These are phyloP conservation scores for Microvelia longipes DNA, from an alignment of 1,140 invertebrate genomes.

Conservation along the genomic window DNA sequence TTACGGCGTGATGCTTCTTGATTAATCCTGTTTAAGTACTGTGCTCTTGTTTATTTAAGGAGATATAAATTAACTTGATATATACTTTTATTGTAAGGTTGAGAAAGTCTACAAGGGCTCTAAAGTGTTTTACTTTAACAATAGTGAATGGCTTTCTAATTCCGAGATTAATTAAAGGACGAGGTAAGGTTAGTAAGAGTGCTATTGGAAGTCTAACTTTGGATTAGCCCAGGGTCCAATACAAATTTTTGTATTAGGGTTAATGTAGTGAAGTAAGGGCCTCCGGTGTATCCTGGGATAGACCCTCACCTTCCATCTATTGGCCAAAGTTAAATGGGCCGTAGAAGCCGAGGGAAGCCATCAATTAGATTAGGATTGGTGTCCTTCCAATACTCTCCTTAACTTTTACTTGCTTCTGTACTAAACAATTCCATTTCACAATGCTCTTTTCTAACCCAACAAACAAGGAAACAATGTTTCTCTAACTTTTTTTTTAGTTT, in stretches of 20 bases:
- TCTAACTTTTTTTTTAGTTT: neutral
- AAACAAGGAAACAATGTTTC: neutral
- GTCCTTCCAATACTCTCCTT: neutral
- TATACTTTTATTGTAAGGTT: no score
- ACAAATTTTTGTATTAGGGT: neutral
- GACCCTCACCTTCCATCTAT: neutral
- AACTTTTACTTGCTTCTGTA: neutral
- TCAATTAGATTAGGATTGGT: neutral
- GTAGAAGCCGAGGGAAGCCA: neutral
- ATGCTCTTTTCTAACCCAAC: neutral
- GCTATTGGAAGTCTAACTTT: neutral
- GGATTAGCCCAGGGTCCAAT: neutral
- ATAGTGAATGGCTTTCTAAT: neutral
- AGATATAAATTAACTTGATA: no score
- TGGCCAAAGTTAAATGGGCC: neutral
- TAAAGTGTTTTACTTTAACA: no score
- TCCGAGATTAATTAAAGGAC: neutral
- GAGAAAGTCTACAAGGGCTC: no score
- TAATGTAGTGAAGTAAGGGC: neutral
- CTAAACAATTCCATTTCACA: neutral
- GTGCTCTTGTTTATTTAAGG: no score
- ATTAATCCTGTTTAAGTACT: no score
- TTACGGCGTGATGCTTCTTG: no score
- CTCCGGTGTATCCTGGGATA: neutral
- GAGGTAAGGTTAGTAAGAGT: neutral